These are phyloP conservation scores for Trachops cirrhosus DNA, from an alignment of 2,797 vertebrate species.

Conservation along the genomic window DNA sequence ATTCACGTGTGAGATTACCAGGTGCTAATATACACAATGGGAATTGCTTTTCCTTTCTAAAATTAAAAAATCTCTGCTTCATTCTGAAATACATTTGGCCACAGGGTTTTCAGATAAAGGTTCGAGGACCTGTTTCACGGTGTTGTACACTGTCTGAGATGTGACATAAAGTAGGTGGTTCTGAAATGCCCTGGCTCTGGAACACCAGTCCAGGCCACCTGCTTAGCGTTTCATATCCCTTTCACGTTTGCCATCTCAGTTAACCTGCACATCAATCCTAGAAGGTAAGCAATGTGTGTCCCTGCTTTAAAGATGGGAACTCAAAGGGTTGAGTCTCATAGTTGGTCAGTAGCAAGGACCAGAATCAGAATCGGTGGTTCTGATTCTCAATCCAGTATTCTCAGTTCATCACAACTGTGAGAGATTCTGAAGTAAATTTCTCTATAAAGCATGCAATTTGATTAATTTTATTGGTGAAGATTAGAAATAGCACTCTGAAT, in stretches of 20 bases:
- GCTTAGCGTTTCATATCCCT: background rate
- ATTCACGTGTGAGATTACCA: background rate
- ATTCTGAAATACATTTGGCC: background rate
- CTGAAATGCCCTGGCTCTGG: background rate
- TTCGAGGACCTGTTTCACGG: background rate
- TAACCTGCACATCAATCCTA: background rate
- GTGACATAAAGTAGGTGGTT: background rate
- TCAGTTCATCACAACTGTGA: conserved; percentile 34
- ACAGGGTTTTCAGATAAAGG: background rate
- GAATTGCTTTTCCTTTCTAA: background rate
- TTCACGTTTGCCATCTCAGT: background rate
- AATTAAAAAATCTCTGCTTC: background rate
- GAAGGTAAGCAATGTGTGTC: background rate
- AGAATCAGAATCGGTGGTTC: background rate
- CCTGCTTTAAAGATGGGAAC: background rate
- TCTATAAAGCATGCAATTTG: conserved; percentile 45
- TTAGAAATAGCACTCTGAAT: conserved; percentile 64
- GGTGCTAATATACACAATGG: background rate
- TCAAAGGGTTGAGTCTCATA: background rate
- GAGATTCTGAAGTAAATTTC: conserved; percentile 29
- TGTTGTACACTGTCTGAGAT: background rate
- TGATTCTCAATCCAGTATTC: background rate
- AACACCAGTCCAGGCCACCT: background rate
- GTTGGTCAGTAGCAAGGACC: conserved; percentile 5
- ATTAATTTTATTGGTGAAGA: conserved; percentile 55